Evolutionary conservation across 2,113 vertebrate genomes (phyloP), one percentile per base, ranked within the genome.

Genomic region (Channa maculata): DNA sequence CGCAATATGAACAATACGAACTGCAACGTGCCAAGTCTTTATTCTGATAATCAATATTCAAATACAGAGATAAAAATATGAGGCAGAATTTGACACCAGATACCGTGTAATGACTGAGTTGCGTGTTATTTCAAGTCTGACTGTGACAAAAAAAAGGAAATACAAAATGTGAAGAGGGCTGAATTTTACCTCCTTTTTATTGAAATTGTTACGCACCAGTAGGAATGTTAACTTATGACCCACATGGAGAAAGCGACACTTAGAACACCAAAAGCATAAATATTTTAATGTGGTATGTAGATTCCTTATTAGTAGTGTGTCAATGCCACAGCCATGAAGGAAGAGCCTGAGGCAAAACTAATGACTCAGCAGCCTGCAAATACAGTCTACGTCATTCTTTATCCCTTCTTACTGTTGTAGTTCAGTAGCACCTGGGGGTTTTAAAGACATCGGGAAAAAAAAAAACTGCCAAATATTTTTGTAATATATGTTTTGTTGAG

Each of bases 181-280:
- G 46, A 13, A 55, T 3, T 3, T 85, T 79, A 86, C 82, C 83
- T 79, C 87, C 71, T 88, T 89, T 75, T 64, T 53, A n/a, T 71
- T 69, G 39, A 46, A 59, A 46, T 54, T 2, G 13, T 76, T 75
- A 78, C 12, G 63, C 24, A 79, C 86, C 48, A 60, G 60, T 14
- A 12, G 33, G 37, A 49, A 34, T 36, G n/a, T 55, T 3, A 61
- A 53, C 11, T 24, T 10, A 8, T 48, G 52, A 68, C 11, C 50
- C 36, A 70, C 59, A 71, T 44, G 38, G 33, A 57, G 13, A 44
- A 37, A 48, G 15, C 50, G 39, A 48, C 15, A 53, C 5, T n/a
- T 24, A 36, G 33, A 67, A 11, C n/a, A 59, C 2, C 3, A n/a
- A 1, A 37, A 10, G 37, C 24, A 24, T 24, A 24, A 45, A 8